A percentile compares a stretch with the other conserved stretches of the same genome.
Conservation (phyloP, 1,140 invertebrate species). For the Drosophila kikkawai region DNA sequence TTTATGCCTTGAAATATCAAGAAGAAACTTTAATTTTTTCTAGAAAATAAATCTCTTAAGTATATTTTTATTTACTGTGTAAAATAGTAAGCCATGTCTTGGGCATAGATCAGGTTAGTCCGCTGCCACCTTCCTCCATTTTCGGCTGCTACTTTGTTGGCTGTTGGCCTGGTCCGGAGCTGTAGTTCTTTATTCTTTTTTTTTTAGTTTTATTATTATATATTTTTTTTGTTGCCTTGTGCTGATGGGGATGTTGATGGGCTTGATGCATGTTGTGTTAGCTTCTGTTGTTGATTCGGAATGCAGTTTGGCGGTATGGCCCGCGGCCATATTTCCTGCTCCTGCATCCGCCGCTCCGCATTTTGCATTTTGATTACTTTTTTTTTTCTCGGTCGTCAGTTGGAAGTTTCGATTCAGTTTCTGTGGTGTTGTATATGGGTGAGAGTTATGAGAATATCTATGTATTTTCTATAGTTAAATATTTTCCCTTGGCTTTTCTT, state of each 20-base stretch:
- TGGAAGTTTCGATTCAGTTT: constrained; percentile 48
- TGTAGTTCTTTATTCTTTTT: constrained; percentile 11
- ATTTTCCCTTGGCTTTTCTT: constrained; percentile 11
- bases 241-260: constrained; percentile 78
- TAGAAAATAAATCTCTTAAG: no score
- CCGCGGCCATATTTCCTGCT: constrained; percentile 61
- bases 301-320: constrained; percentile 76
- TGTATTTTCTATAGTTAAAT: constrained; percentile 27
- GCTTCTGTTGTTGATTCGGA: constrained; percentile 81
- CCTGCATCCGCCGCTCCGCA: constrained; percentile 55
- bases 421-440: constrained; percentile 17
- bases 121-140: constrained; percentile 68
- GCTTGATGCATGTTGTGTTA: constrained; percentile 79
- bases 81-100: constrained; percentile 30
- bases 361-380: constrained; percentile 76
- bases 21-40: no score
- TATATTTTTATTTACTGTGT: neutral
- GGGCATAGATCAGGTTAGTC: constrained; percentile 55
- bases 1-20: no score
- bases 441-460: constrained; percentile 16
- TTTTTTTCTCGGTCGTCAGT: constrained; percentile 46
- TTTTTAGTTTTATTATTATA: neutral
- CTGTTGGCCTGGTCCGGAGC: constrained; percentile 26
- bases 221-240: constrained; percentile 14
- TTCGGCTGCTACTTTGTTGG: constrained; percentile 74